phyloP scores from a whole-genome alignment of 1,140 invertebrate species.

The Achatina immaculata region DNA sequence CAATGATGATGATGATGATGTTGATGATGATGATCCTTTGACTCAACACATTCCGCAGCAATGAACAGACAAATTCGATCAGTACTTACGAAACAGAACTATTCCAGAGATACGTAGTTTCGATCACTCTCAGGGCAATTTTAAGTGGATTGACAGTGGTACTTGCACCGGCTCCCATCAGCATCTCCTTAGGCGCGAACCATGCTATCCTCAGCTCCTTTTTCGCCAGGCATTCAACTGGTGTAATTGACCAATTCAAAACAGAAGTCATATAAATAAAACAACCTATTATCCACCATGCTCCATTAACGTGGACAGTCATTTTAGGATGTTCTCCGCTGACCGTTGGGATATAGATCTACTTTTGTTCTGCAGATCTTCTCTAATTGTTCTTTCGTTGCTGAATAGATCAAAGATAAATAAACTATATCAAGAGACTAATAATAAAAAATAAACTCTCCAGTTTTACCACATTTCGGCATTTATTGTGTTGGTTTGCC shows the following conservation, averaged over 20 bases:
- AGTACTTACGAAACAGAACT: constrained; percentile 3
- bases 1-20: no score
- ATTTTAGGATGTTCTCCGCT: not conserved
- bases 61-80: not conserved
- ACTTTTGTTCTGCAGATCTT: no score
- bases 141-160: constrained; percentile 29
- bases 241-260: not conserved
- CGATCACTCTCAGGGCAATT: constrained; percentile 4
- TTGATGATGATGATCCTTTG: no score
- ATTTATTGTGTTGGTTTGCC: no score
- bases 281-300: not conserved
- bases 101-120: not conserved
- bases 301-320: not conserved
- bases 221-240: not conserved
- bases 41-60: no score
- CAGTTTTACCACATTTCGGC: no score
- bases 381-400: no score
- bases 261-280: not conserved
- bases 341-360: no score
- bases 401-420: no score
- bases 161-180: constrained; percentile 22
- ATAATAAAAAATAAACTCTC: no score
- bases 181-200: constrained; percentile 1
- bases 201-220: constrained; percentile 26
- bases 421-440: no score